Evolutionary conservation across 2,797 vertebrate genomes (phyloP).

Genomic region (Coreius guichenoti): DNA sequence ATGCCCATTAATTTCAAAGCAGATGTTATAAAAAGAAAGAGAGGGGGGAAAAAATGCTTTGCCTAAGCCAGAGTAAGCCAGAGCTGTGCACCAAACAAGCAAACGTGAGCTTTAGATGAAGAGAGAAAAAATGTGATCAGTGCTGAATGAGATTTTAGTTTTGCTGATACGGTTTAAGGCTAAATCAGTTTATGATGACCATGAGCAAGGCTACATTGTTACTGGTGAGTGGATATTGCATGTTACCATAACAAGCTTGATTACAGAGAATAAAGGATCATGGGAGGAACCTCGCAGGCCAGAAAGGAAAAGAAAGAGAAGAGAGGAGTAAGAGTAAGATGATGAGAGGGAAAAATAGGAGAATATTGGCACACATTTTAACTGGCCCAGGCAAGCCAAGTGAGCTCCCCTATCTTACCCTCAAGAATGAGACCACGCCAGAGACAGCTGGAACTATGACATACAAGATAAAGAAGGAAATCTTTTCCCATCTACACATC

Average conservation of each 20-base stretch:
- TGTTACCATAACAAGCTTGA: conserved; percentile 20
- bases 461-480: conserved; percentile 22
- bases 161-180: conserved; percentile 59
- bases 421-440: conserved; percentile 56
- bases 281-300: neutral
- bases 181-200: conserved; percentile 46
- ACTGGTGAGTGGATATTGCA: conserved; percentile 11
- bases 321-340: neutral
- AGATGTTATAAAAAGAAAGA: conserved; percentile 71
- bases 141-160: conserved; percentile 56
- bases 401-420: conserved; percentile 55
- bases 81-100: conserved; percentile 59
- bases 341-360: neutral
- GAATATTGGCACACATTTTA: conserved; percentile 40
- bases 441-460: conserved; percentile 7
- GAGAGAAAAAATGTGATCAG: conserved; percentile 11
- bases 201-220: conserved; percentile 5
- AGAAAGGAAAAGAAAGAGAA: neutral
- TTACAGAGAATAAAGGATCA: conserved; percentile 27
- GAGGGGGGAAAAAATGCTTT: conserved; percentile 8
- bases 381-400: conserved; percentile 36
- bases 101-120: conserved; percentile 54
- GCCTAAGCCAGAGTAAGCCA: conserved; percentile 46
- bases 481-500: neutral
- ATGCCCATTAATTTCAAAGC: conserved; percentile 80